Base-by-base conservation (phyloP, 2,113 vertebrate species). In the human region DNA sequence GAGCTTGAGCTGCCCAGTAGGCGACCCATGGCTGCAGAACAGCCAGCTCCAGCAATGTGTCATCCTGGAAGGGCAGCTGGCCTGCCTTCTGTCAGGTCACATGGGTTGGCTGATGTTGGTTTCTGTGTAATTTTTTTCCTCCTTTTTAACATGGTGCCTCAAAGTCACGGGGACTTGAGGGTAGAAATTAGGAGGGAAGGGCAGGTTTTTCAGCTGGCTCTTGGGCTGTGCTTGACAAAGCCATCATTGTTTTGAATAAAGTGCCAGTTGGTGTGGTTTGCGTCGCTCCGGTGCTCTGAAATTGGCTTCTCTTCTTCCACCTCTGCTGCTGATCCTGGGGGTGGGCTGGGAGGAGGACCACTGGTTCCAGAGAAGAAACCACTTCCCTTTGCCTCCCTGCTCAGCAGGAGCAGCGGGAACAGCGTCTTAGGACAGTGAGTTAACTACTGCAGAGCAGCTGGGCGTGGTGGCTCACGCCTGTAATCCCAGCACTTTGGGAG, bases 161-260 rank as follows among this genome's bases (percentile, higher is more conserved):
- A 76, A 84, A 75, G 91, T 92, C 81, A 66, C 35, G 35, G 79
- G 57, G 72, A 93, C 94, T 18, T 30, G 93, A 92, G 55, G 40
- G 61, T 43, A 61, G 55, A n/a, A 95, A 27, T 64, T 87, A 89
- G 92, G 83, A 93, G 95, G 57, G 14, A 68, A 83, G 16, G 80
- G 93, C 50, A 68, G 55, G 75, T 30, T 93, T 96, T 91, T 82
- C 52, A 87, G 14, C 55, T 88, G 92, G 86, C 68, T 93, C 2
- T 0, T 52, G 64, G 59, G 94, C 89, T 12, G 4, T 85, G 82
- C 85, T 97, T 50, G 43, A 94, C 59, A 96, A 90, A 97, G 94
- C 97, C 52, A 55, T 45, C 93, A 94, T 95, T 97, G 89, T 92
- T 89, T 96, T 78, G 43, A 68, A 35, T 82, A 18, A 84, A 88